Conservation (phyloP, 92 coral and sea anemone genomes). For the Actinostola sp. region DNA sequence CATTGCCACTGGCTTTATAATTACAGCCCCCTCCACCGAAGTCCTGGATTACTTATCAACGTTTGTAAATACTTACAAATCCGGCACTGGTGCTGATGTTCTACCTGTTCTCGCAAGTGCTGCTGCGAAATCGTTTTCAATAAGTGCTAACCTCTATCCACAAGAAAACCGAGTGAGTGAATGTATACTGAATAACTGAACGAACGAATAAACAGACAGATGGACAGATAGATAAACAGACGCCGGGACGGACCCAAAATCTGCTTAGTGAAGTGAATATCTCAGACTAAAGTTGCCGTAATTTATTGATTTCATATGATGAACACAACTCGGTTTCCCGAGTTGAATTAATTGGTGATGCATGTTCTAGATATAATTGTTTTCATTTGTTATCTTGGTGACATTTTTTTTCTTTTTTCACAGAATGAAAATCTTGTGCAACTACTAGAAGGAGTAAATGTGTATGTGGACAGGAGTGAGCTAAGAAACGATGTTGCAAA, state of each 20-base stretch:
- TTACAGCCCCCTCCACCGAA: background rate
- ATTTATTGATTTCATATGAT: too few relatives aligned
- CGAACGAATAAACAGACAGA: too few relatives aligned
- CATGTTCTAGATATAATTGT: background rate
- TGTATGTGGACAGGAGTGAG: conserved; percentile 18
- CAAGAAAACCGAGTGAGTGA: conserved; percentile 6
- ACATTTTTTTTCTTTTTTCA: background rate
- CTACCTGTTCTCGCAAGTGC: conserved; percentile 1
- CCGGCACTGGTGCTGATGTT: conserved; percentile 1
- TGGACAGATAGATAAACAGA: too few relatives aligned
- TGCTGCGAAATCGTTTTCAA: background rate
- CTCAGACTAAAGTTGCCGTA: too few relatives aligned
- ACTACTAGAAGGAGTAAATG: conserved; percentile 22
- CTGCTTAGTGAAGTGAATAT: too few relatives aligned
- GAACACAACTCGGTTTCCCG: too few relatives aligned
- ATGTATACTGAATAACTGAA: too few relatives aligned
- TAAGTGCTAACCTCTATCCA: conserved; percentile 19
- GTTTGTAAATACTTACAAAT: background rate
- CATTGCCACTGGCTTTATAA: too few relatives aligned
- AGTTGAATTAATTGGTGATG: too few relatives aligned
- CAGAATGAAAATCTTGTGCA: background rate
- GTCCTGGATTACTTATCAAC: background rate
- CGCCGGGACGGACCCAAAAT: too few relatives aligned
- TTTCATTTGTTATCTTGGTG: background rate
- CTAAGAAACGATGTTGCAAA: conserved; percentile 3